Conservation (phyloP, 2,113 vertebrate genomes). For the Tetrao urogallus region DNA sequence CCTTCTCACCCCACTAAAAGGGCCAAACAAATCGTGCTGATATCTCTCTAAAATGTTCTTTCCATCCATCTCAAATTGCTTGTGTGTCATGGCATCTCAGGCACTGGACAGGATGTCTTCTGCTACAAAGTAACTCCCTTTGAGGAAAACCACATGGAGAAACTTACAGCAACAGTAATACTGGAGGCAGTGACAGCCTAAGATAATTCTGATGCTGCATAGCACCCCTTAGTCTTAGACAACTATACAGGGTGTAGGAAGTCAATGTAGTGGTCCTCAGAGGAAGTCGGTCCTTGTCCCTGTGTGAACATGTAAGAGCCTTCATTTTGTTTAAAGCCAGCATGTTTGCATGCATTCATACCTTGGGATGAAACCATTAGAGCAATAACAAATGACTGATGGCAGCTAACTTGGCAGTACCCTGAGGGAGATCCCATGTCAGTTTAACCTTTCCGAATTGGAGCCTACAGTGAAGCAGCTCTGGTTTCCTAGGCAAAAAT, state of each 20-base stretch:
- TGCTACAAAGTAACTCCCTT: not conserved
- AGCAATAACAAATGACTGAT: not conserved
- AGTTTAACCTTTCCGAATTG: not conserved
- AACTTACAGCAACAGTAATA: not conserved
- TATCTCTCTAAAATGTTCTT: not conserved
- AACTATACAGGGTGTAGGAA: not conserved
- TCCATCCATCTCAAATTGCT: not conserved
- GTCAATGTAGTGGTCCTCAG: not conserved
- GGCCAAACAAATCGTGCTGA: not conserved
- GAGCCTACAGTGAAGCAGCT: not conserved
- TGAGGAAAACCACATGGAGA: not conserved
- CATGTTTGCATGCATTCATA: not conserved
- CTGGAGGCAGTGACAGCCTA: not conserved
- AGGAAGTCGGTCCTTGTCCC: not conserved
- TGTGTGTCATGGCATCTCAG: not conserved
- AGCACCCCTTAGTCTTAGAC: not conserved
- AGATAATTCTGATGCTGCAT: constrained; percentile 10
- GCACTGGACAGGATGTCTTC: not conserved
- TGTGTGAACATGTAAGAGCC: not conserved
- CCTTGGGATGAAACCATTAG: not conserved
- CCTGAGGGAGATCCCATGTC: not conserved
- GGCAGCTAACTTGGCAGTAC: not conserved
- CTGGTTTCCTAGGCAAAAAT: not conserved
- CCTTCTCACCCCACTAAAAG: not conserved
- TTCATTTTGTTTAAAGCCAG: not conserved